Percentiles rank a stretch among this genome's conserved stretches.
phyloP scores from a whole-genome alignment of 1,140 invertebrate species.

The Hypsibius dujardini region DNA sequence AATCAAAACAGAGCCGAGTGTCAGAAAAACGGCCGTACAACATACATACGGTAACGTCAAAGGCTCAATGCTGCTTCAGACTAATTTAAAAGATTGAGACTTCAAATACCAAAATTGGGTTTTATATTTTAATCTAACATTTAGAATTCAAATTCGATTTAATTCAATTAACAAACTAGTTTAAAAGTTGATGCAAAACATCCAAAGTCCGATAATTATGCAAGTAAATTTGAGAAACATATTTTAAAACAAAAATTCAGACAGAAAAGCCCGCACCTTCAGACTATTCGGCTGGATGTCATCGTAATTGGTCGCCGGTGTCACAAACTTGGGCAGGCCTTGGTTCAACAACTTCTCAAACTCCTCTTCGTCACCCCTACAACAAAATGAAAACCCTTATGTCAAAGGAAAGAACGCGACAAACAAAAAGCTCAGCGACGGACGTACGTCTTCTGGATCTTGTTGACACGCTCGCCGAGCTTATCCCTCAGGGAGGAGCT shows the following conservation, averaged over 20 bases:
- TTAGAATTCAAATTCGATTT: no score
- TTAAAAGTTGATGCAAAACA: no score
- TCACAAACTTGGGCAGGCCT: slow-evolving; percentile 73
- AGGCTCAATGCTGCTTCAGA: not conserved
- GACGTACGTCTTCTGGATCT: slow-evolving; percentile 80
- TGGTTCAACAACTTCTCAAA: slow-evolving; percentile 56
- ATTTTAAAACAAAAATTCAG: no score
- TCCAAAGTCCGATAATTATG: no score
- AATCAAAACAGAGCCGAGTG: not conserved
- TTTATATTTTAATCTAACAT: no score
- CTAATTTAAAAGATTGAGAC: not conserved
- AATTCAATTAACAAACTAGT: no score
- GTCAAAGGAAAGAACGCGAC: no score
- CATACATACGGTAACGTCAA: no score
- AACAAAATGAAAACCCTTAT: not conserved
- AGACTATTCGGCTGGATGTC: slow-evolving; percentile 45
- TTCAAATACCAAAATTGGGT: no score
- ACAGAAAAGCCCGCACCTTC: slow-evolving; percentile 34
- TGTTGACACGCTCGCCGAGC: slow-evolving; percentile 86
- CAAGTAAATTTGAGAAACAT: no score
- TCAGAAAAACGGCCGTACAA: no score
- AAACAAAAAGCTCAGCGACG: not conserved
- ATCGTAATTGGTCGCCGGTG: slow-evolving; percentile 60
- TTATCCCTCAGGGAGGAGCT: slow-evolving; percentile 78
- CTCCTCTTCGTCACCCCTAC: slow-evolving; percentile 45